Conservation (phyloP, 2,797 vertebrate species). For the Myotis findleyi region DNA sequence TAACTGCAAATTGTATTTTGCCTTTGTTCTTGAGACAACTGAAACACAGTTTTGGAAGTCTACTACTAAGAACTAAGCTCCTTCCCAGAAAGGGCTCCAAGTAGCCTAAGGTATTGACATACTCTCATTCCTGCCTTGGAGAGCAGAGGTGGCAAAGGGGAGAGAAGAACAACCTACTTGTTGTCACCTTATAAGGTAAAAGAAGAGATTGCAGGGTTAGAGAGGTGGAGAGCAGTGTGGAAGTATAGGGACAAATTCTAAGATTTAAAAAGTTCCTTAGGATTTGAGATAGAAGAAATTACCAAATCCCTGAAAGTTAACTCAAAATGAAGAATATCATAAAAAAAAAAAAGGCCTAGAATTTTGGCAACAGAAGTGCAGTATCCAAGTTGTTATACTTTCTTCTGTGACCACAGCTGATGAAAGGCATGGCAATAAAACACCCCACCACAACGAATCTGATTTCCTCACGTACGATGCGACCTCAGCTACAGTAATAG, state of each 20-base stretch:
- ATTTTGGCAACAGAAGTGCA: neutral
- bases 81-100: neutral
- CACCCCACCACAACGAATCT: neutral
- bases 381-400: neutral
- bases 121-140: neutral
- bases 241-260: neutral
- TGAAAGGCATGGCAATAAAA: neutral
- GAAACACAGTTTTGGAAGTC: slow-evolving; percentile 28
- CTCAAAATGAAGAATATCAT: neutral
- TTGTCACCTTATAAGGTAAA: neutral
- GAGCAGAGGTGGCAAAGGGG: neutral
- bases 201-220: neutral
- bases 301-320: slow-evolving; percentile 17
- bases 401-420: neutral
- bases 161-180: neutral
- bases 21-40: slow-evolving; percentile 16
- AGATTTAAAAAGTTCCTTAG: neutral
- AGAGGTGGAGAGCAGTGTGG: neutral
- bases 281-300: neutral
- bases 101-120: neutral
- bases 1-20: slow-evolving; percentile 1
- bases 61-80: neutral
- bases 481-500: neutral
- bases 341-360: neutral
- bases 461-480: neutral